Percentiles rank a stretch among this genome's conserved stretches.
phyloP scores from a whole-genome alignment of 1,140 invertebrate species.

The Cydia pomonella region DNA sequence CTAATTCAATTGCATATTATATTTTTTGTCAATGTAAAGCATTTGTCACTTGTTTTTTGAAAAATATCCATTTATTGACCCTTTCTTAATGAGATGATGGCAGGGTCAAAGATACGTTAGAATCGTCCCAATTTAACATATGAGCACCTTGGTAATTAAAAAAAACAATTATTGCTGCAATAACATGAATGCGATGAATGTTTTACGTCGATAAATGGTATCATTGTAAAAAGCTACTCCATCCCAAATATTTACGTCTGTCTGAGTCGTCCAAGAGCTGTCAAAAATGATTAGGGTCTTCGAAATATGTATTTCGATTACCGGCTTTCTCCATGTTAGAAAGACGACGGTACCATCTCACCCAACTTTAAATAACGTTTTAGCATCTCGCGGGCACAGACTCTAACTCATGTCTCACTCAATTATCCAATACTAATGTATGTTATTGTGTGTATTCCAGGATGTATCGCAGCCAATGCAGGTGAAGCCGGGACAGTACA shows the following conservation, averaged over 20 bases:
- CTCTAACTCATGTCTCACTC: not conserved
- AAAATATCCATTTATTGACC: no score
- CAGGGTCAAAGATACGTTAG: no score
- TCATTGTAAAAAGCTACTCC: not conserved
- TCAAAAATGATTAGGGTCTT: conserved; percentile 6
- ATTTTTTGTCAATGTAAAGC: not conserved
- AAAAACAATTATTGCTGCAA: no score
- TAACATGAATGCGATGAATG: not conserved
- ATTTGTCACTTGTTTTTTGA: no score
- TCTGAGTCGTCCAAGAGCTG: not conserved
- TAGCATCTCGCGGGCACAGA: not conserved
- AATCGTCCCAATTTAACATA: no score
- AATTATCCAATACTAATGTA: conserved; percentile 39
- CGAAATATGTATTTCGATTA: not conserved
- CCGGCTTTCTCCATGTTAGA: not conserved
- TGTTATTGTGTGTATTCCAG: conserved; percentile 55
- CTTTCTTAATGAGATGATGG: no score
- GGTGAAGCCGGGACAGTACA: conserved; percentile 41
- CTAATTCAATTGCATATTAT: no score
- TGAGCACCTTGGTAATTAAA: no score
- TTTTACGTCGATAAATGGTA: not conserved
- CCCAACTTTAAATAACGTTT: not conserved
- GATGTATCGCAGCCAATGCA: conserved; percentile 51
- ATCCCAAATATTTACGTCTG: not conserved
- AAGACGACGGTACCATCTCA: not conserved